Conservation (phyloP, 2,113 vertebrate species). For the Calidris pugnax region DNA sequence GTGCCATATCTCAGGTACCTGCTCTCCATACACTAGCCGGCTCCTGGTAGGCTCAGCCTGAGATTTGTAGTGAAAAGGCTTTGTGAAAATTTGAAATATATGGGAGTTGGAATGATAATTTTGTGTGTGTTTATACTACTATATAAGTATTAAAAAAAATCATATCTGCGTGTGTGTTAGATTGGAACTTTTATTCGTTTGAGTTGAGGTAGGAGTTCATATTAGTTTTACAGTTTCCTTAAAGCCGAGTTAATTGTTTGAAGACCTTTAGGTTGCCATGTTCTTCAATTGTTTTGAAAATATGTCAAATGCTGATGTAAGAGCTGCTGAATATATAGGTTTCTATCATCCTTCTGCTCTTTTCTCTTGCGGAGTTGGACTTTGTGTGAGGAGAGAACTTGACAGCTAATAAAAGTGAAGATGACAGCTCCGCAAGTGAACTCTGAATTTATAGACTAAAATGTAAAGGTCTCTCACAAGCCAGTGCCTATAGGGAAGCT, state of each 20-base stretch:
- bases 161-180: neutral
- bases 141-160: neutral
- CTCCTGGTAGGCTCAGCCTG: neutral
- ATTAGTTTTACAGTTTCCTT: neutral
- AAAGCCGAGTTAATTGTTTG: neutral
- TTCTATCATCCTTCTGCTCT: neutral
- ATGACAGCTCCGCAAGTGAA: neutral
- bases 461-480: neutral
- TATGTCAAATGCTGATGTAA: neutral
- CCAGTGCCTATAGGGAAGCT: neutral
- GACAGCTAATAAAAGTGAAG: neutral
- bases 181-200: neutral
- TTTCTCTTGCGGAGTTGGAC: neutral
- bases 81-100: neutral
- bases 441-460: neutral
- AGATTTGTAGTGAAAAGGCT: neutral
- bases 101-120: neutral
- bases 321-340: neutral
- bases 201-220: neutral
- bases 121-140: neutral
- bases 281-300: neutral
- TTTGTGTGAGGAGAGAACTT: neutral
- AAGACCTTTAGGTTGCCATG: neutral
- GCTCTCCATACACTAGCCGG: rapidly evolving
- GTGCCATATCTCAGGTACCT: neutral